phyloP scores from a whole-genome alignment of 23 tunicate genomes.

The Clavelina lepadiformis region DNA sequence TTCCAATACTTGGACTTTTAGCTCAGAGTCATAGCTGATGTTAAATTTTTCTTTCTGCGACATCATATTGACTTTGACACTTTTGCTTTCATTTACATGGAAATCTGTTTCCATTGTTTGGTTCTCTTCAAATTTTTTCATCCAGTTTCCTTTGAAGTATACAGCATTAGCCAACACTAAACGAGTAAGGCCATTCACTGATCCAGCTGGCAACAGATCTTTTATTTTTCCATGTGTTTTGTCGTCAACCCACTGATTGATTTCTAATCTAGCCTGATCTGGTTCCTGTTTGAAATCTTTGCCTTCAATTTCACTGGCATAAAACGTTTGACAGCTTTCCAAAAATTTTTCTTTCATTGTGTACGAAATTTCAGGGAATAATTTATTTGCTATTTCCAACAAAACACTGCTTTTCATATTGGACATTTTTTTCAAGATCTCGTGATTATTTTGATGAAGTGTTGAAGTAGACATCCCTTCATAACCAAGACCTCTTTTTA shows the following conservation, averaged over 20 bases:
- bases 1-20: constrained; percentile 39
- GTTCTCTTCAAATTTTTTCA: constrained; percentile 24
- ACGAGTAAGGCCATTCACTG: constrained; percentile 16
- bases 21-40: constrained; percentile 10
- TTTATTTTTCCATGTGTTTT: constrained; percentile 62
- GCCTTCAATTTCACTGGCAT: constrained; percentile 7
- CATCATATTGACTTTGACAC: constrained; percentile 55
- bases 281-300: constrained; percentile 32
- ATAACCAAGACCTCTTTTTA: background rate
- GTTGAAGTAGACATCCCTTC: background rate
- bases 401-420: constrained; percentile 4
- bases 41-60: constrained; percentile 15
- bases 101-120: constrained; percentile 31
- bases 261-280: constrained; percentile 32
- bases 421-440: background rate
- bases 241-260: constrained; percentile 61
- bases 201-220: constrained; percentile 44
- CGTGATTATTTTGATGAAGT: background rate
- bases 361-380: constrained; percentile 53
- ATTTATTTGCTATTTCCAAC: constrained; percentile 58
- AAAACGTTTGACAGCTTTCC: constrained; percentile 18
- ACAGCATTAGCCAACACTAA: constrained; percentile 74
- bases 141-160: constrained; percentile 88
- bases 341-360: constrained; percentile 16
- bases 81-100: constrained; percentile 6